Conservation (phyloP, 2,888 invertebrate genomes). For the Hydropsyche betteni region DNA sequence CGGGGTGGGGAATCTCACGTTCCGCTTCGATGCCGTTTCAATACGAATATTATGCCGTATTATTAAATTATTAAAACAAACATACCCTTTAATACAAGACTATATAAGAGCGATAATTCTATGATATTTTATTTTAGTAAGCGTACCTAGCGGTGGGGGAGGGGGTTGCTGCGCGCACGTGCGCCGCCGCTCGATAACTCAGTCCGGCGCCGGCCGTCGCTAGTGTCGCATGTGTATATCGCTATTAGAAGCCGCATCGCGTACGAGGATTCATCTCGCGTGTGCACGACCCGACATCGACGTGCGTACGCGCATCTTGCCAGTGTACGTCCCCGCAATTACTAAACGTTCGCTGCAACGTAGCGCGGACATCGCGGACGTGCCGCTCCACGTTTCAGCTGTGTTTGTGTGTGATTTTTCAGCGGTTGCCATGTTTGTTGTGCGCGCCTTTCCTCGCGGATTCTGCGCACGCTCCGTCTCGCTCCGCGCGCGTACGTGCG, state of each 20-base stretch:
- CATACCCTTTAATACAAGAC: too few relatives aligned
- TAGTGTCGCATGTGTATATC: constrained; percentile 12
- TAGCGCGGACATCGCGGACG: background rate
- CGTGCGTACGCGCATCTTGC: constrained; percentile 12
- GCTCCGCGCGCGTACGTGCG: background rate
- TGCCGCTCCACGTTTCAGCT: constrained; percentile 5
- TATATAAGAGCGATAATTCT: background rate
- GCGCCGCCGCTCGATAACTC: constrained; percentile 50
- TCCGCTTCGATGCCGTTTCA: too few relatives aligned
- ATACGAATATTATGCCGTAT: too few relatives aligned
- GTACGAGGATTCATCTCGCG: background rate
- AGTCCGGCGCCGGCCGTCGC: constrained; percentile 47
- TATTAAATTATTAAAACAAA: too few relatives aligned
- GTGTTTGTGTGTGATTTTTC: constrained; percentile 25
- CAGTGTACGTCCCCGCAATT: background rate
- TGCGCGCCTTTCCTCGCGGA: constrained; percentile 34
- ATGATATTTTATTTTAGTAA: background rate
- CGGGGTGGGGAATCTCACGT: too few relatives aligned
- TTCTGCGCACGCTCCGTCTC: background rate
- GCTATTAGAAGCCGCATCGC: constrained; percentile 22
- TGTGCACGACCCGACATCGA: background rate
- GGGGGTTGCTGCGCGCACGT: constrained; percentile 43
- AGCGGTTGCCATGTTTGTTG: constrained; percentile 48
- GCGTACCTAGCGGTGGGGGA: background rate
- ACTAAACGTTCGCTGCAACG: background rate